phyloP scores from a whole-genome alignment of 2,113 vertebrate species.

The Mus pahari region DNA sequence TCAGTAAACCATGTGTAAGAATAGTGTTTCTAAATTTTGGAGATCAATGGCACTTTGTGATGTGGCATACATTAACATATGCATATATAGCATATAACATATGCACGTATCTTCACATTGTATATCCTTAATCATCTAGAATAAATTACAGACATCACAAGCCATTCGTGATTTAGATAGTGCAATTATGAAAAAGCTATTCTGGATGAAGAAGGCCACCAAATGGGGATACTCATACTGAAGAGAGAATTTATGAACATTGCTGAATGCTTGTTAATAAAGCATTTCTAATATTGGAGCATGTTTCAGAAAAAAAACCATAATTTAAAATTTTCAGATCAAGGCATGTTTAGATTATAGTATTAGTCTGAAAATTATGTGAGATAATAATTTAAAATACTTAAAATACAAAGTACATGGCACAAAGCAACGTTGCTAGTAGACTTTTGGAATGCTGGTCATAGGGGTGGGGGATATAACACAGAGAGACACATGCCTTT shows the following conservation, averaged over 20 bases:
- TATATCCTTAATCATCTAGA: constrained; percentile 1
- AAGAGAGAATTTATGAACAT: constrained; percentile 5
- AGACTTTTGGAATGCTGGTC: neutral
- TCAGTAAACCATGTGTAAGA: neutral
- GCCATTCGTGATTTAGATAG: constrained; percentile 4
- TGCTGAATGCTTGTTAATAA: neutral
- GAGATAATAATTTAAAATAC: constrained; percentile 23
- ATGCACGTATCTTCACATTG: neutral
- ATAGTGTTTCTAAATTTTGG: constrained; percentile 13
- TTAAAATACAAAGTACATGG: neutral
- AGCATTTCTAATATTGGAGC: constrained; percentile 1
- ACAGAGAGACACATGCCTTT: neutral
- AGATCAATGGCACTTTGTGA: neutral
- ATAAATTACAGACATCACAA: constrained; percentile 31
- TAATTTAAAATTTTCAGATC: constrained; percentile 41
- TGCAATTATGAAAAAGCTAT: neutral
- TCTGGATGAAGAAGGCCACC: neutral
- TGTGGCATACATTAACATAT: neutral
- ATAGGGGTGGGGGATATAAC: neutral
- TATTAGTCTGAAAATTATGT: neutral
- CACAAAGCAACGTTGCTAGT: neutral
- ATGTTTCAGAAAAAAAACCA: neutral
- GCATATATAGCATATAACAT: neutral
- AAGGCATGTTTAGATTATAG: neutral
- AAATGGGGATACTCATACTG: neutral